Evolutionary conservation across 2,888 invertebrate species (phyloP).

Genomic region (Phyto melanocephala): DNA sequence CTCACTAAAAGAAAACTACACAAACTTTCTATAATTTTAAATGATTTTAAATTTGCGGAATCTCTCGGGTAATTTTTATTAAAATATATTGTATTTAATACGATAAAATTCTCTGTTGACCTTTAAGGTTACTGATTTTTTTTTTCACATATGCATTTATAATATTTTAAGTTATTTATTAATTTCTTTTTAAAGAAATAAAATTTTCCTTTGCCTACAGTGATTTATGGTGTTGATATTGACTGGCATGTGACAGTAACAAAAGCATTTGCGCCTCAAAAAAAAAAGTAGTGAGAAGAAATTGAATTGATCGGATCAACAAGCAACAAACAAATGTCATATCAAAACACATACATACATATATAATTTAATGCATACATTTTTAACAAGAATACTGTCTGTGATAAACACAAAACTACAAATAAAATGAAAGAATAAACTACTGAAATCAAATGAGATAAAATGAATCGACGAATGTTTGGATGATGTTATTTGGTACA

Average conservation of each 20-base stretch:
- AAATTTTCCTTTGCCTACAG: too few relatives aligned
- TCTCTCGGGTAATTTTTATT: too few relatives aligned
- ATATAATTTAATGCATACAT: background rate
- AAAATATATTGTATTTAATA: too few relatives aligned
- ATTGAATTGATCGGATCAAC: background rate
- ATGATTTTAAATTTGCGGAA: too few relatives aligned
- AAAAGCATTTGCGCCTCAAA: constrained; percentile 19
- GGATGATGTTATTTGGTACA: background rate
- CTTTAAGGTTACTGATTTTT: too few relatives aligned
- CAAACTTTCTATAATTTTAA: too few relatives aligned
- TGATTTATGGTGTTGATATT: background rate
- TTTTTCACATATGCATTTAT: too few relatives aligned
- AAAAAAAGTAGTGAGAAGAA: background rate
- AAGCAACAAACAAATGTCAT: background rate
- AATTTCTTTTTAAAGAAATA: too few relatives aligned
- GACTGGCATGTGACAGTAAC: constrained; percentile 25
- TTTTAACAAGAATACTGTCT: background rate
- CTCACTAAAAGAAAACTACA: too few relatives aligned
- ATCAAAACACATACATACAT: too few relatives aligned
- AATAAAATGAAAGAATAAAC: background rate
- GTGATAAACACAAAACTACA: background rate
- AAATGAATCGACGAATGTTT: background rate
- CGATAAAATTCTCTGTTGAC: too few relatives aligned
- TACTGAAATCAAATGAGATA: background rate
- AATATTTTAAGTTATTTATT: too few relatives aligned